Conservation (phyloP, 1,140 invertebrate species). For the Mylabris phalerata region DNA sequence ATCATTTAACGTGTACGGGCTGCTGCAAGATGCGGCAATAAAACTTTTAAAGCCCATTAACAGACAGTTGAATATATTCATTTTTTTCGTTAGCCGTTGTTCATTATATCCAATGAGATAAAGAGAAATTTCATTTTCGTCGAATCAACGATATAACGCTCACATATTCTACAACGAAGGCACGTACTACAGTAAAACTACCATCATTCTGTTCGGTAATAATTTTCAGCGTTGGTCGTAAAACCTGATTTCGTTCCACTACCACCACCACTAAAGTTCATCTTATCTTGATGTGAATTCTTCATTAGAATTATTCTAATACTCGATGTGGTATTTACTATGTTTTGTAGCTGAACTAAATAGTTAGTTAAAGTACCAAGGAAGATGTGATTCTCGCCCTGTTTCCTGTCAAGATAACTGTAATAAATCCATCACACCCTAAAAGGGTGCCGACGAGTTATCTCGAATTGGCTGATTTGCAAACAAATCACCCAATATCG, state of each 20-base stretch:
- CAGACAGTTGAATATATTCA: no score
- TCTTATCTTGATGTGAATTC: no score
- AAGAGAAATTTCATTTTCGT: no score
- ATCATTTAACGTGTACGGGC: no score
- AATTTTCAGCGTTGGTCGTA: conserved; percentile 4
- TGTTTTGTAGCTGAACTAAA: neutral
- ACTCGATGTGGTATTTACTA: neutral
- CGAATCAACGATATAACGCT: neutral
- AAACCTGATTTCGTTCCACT: neutral
- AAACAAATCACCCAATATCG: conserved; percentile 14
- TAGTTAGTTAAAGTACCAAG: neutral
- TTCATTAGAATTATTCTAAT: no score
- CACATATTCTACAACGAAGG: no score
- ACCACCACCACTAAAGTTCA: neutral
- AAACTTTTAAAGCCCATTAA: no score
- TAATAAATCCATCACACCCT: conserved; percentile 22
- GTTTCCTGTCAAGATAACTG: conserved; percentile 15
- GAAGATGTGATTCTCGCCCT: no score
- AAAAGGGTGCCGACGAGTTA: conserved; percentile 19
- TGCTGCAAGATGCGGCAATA: no score
- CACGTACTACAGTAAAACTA: neutral
- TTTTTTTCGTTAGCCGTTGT: no score
- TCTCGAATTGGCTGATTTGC: conserved; percentile 12
- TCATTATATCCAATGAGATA: no score
- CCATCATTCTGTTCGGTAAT: neutral